Percentiles rank a stretch among this genome's conserved stretches.
phyloP scores from a whole-genome alignment of 1,140 invertebrate species.

The Eupeodes corollae region DNA sequence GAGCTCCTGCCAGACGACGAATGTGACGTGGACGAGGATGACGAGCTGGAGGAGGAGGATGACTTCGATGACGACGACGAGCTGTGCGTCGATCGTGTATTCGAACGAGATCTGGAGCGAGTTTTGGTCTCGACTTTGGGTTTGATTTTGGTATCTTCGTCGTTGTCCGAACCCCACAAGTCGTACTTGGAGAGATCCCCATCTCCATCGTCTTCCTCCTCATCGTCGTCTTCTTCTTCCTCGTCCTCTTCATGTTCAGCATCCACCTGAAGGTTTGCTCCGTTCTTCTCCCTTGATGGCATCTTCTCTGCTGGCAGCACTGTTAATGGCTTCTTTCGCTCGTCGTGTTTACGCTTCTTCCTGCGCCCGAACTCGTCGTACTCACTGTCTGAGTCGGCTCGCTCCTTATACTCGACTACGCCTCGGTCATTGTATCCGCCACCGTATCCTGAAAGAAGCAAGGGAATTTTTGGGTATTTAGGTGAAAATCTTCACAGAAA shows the following conservation, averaged over 20 bases:
- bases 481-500: conserved; percentile 7
- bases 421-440: conserved; percentile 90
- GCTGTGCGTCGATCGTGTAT: not conserved
- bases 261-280: conserved; percentile 25
- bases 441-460: conserved; percentile 49
- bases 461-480: conserved; percentile 38
- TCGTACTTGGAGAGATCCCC: conserved; percentile 75
- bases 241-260: conserved; percentile 21
- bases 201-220: conserved; percentile 55
- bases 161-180: conserved; percentile 55
- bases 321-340: conserved; percentile 36
- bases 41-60: conserved; percentile 27
- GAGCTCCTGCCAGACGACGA: conserved; percentile 15
- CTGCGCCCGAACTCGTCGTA: conserved; percentile 92
- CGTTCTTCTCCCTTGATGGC: conserved; percentile 30
- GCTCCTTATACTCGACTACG: conserved; percentile 83
- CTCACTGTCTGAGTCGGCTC: conserved; percentile 77
- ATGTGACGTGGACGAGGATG: conserved; percentile 15
- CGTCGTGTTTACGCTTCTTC: conserved; percentile 52
- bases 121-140: conserved; percentile 6
- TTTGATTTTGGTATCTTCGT: conserved; percentile 37
- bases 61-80: conserved; percentile 19
- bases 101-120: conserved; percentile 11
- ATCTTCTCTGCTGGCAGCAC: conserved; percentile 33
- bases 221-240: conserved; percentile 42